Evolutionary conservation across 1,140 invertebrate genomes (phyloP).

Genomic region (Microplitis mediator): DNA sequence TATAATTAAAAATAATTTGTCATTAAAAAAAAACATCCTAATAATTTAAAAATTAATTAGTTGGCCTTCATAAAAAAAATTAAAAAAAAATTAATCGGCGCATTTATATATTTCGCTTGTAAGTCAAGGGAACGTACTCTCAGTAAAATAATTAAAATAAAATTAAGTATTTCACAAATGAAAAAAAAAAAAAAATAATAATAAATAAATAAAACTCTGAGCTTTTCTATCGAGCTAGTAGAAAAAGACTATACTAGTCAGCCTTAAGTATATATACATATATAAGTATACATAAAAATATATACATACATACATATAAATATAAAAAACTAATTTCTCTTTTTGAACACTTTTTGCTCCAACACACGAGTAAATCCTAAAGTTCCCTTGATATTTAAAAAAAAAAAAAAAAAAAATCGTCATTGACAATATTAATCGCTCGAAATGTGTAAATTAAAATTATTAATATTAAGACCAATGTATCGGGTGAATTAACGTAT

Average conservation of each 20-base stretch:
- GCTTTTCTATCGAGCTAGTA: background rate
- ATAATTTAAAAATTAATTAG: too few species aligned
- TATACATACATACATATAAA: background rate
- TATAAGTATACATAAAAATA: too few species aligned
- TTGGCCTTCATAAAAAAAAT: background rate
- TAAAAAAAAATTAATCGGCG: background rate
- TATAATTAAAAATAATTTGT: too few species aligned
- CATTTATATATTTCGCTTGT: conserved; percentile 10
- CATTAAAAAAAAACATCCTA: too few species aligned
- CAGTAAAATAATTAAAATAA: too few species aligned
- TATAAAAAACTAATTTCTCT: background rate
- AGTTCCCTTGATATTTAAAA: conserved; percentile 14
- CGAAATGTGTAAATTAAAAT: conserved; percentile 30
- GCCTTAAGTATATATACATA: too few species aligned
- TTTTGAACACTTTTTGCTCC: background rate
- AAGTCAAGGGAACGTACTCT: conserved; percentile 8
- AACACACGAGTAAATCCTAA: background rate
- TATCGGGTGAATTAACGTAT: conserved; percentile 19
- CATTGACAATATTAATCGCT: conserved; percentile 44
- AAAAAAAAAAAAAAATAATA: background rate
- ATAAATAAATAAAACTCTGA: background rate
- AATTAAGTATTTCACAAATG: background rate
- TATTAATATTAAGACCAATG: conserved; percentile 29
- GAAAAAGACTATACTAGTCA: too few species aligned
- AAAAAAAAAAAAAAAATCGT: conserved; percentile 21